phyloP scores from a whole-genome alignment of 2,888 invertebrate genomes.

The Notodromas monacha region DNA sequence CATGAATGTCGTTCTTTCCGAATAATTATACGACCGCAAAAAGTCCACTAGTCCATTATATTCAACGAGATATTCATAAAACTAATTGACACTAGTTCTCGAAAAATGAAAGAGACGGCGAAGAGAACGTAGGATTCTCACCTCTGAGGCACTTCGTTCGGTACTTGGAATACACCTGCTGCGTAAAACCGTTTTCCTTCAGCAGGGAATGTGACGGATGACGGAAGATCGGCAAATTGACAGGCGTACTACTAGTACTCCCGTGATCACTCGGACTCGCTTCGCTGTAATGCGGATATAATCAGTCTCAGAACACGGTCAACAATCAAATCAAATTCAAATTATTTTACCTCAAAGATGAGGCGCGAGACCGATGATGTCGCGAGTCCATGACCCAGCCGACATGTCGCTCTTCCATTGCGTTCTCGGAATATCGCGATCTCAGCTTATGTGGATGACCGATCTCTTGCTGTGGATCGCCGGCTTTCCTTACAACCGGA shows the following conservation, averaged over 20 bases:
- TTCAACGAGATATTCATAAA: no score
- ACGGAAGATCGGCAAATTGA: constrained; percentile 59
- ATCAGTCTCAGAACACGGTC: no score
- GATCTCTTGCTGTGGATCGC: constrained; percentile 24
- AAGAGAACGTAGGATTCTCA: no score
- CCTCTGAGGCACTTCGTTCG: constrained; percentile 70
- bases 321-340: no score
- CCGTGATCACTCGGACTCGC: no score
- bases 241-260: constrained; percentile 44
- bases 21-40: no score
- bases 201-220: constrained; percentile 83
- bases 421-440: constrained; percentile 57
- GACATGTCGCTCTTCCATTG: constrained; percentile 63
- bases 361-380: constrained; percentile 43
- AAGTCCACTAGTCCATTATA: no score
- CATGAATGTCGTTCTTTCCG: no score
- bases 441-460: constrained; percentile 43
- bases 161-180: constrained; percentile 87
- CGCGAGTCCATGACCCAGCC: constrained; percentile 89
- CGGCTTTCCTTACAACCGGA: constrained; percentile 53
- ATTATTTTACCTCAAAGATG: constrained; percentile 21
- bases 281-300: no score
- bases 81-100: no score
- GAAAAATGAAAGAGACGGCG: no score
- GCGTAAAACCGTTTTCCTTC: constrained; percentile 85